Conservation (phyloP, 2,113 vertebrate genomes). For the Anthoscopus minutus region DNA sequence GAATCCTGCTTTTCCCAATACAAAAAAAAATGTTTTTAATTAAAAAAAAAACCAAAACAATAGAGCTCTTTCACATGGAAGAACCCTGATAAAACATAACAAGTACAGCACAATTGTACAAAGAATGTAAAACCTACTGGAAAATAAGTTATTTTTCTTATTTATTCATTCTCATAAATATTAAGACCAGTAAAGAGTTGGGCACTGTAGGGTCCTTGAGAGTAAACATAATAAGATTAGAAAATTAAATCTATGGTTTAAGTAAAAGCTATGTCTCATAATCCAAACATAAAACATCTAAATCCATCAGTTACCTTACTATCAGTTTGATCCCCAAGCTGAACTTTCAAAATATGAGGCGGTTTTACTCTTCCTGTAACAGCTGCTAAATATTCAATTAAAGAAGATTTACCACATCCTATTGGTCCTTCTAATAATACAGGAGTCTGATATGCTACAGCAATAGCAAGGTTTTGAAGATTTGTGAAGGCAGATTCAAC, state of each 20-base stretch:
- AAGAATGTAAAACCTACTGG: background rate
- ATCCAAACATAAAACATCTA: background rate
- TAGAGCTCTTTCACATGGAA: background rate
- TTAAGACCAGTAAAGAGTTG: background rate
- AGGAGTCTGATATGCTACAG: conserved; percentile 85
- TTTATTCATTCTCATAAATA: background rate
- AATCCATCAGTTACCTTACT: conserved; percentile 83
- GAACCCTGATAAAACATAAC: background rate
- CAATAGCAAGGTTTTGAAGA: conserved; percentile 88
- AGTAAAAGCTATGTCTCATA: background rate
- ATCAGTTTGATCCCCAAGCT: conserved; percentile 96
- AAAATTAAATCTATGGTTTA: background rate
- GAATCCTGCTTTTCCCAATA: background rate
- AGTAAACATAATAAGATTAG: background rate
- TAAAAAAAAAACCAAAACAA: background rate
- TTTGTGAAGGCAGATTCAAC: conserved; percentile 86
- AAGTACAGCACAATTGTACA: background rate
- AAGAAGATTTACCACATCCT: conserved; percentile 91
- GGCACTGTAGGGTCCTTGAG: background rate
- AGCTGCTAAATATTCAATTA: conserved; percentile 86
- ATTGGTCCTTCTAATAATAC: conserved; percentile 95
- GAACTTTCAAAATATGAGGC: conserved; percentile 89
- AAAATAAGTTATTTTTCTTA: background rate
- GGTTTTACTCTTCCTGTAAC: conserved; percentile 84
- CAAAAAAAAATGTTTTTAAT: accelerated